Conservation (phyloP, 2,888 invertebrate species). For the Chymomyza caudatula region DNA sequence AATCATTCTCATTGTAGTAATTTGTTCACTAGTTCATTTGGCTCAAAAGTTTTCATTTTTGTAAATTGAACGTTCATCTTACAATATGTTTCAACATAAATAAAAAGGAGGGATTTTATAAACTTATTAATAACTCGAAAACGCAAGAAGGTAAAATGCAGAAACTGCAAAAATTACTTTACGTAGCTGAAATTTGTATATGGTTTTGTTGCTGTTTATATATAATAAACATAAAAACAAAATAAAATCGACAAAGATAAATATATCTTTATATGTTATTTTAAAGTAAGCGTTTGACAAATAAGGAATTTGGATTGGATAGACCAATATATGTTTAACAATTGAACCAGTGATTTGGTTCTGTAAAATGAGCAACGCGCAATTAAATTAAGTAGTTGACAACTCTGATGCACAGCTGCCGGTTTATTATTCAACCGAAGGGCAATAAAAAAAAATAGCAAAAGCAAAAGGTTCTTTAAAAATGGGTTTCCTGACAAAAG, state of each 20-base stretch:
- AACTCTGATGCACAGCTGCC: slow-evolving; percentile 47
- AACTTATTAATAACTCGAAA: background rate
- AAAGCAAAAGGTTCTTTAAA: background rate
- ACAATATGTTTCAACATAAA: no score
- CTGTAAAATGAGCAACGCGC: slow-evolving; percentile 22
- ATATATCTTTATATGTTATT: no score
- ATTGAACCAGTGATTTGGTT: no score
- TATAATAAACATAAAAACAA: no score
- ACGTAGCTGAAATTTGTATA: no score
- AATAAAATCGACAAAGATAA: no score
- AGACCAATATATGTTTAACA: no score
- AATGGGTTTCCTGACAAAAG: slow-evolving; percentile 57
- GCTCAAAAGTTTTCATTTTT: background rate
- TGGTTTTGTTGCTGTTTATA: no score
- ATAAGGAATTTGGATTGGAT: no score
- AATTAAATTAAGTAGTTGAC: slow-evolving; percentile 17
- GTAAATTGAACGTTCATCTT: no score
- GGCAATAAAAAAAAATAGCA: background rate
- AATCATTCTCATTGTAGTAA: background rate
- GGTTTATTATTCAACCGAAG: slow-evolving; percentile 43
- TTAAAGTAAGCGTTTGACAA: no score
- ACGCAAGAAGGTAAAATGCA: background rate
- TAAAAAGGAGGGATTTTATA: background rate
- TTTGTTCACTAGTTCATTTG: background rate
- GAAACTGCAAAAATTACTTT: background rate